A percentile compares a stretch with the other conserved stretches of the same genome.
These are phyloP conservation scores for Silurus asotus DNA, from an alignment of 2,113 vertebrate genomes.

Conservation along the genomic window DNA sequence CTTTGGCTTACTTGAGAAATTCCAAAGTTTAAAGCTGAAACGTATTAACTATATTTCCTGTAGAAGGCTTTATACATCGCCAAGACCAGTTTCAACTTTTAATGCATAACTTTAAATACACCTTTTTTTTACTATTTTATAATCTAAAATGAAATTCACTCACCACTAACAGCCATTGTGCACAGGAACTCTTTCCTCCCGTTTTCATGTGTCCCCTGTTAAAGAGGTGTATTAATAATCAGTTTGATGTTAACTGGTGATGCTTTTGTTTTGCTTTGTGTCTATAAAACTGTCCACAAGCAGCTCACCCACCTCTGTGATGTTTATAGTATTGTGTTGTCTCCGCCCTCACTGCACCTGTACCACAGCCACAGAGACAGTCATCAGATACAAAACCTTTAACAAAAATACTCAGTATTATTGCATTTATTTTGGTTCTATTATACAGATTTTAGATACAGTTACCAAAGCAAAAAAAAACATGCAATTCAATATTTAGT, in stretches of 20 bases:
- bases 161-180: background rate
- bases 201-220: background rate
- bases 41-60: background rate
- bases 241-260: background rate
- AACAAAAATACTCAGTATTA: background rate
- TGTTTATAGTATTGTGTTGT: constrained; percentile 25
- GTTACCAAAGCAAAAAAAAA: background rate
- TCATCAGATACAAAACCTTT: background rate
- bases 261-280: constrained; percentile 4
- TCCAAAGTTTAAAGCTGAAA: background rate
- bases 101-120: background rate
- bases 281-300: constrained; percentile 23
- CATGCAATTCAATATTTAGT: background rate
- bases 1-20: background rate
- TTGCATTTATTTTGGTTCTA: background rate
- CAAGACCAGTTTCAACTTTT: background rate
- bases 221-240: background rate
- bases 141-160: background rate
- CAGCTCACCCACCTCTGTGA: constrained; percentile 7
- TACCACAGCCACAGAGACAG: background rate
- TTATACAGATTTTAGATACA: background rate
- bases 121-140: background rate
- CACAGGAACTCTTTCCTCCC: background rate
- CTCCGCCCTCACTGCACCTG: background rate
- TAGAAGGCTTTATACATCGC: background rate